Conservation (phyloP, 2,888 invertebrate species). For the Sarcophaga carnaria region DNA sequence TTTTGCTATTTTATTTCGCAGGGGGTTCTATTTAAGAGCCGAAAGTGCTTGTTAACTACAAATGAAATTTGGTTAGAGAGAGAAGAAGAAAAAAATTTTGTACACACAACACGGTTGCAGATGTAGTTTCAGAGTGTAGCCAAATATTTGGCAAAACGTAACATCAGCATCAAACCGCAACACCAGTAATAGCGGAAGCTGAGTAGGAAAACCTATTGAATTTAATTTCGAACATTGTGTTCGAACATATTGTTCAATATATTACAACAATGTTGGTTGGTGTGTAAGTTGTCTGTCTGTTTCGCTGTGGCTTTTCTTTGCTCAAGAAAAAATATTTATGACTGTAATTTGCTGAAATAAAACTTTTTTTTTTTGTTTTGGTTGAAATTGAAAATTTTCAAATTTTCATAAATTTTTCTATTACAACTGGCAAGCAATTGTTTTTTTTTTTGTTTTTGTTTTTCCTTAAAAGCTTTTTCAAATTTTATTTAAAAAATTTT, state of each 20-base stretch:
- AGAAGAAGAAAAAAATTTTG: not conserved
- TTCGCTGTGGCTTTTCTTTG: not conserved
- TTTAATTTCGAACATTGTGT: constrained; percentile 57
- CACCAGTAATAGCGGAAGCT: not conserved
- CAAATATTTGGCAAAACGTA: not conserved
- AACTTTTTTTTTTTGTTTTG: constrained; percentile 38
- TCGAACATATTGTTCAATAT: constrained; percentile 57
- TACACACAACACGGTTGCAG: constrained; percentile 55
- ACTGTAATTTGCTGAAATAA: constrained; percentile 54
- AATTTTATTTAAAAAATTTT: not conserved
- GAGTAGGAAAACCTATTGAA: constrained; percentile 34
- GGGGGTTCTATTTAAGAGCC: constrained; percentile 63
- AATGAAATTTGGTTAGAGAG: constrained; percentile 9
- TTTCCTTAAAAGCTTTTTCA: constrained; percentile 25
- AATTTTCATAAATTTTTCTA: constrained; percentile 50
- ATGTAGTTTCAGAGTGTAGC: constrained; percentile 44
- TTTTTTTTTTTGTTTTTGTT: not conserved
- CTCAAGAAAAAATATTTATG: constrained; percentile 40
- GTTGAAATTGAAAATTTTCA: constrained; percentile 57
- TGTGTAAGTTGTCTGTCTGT: not conserved
- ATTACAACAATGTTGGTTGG: constrained; percentile 52
- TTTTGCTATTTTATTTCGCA: constrained; percentile 25
- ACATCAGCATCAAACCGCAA: not conserved
- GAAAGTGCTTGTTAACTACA: constrained; percentile 59
- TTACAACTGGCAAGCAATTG: constrained; percentile 18